A percentile compares a stretch with the other conserved stretches of the same genome.
phyloP scores from a whole-genome alignment of 2,888 invertebrate genomes.

The Phorcus lineatus region DNA sequence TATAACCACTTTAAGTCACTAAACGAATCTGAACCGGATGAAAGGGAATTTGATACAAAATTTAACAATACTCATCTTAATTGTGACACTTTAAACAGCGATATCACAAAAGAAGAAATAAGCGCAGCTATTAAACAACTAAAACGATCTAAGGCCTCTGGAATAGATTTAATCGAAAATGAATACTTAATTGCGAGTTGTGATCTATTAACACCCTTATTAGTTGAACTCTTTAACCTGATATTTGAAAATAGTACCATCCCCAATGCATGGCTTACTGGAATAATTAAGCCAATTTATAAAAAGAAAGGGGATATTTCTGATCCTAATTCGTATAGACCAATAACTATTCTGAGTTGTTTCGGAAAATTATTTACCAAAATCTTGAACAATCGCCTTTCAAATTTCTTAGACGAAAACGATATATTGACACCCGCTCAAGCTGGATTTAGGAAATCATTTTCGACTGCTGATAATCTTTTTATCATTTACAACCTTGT shows the following conservation, averaged over 20 bases:
- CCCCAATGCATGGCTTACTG: slow-evolving; percentile 15
- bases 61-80: no score
- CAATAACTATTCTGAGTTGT: slow-evolving; percentile 7
- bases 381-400: background rate
- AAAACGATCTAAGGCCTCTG: slow-evolving; percentile 19
- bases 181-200: slow-evolving; percentile 24
- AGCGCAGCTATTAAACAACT: background rate
- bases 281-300: slow-evolving; percentile 17
- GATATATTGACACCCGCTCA: background rate
- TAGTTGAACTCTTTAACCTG: slow-evolving; percentile 21
- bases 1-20: no score
- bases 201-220: background rate
- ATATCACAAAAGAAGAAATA: slow-evolving; percentile 24
- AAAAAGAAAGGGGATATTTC: slow-evolving; percentile 21
- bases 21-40: no score
- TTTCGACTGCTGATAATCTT: slow-evolving; percentile 8
- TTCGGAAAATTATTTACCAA: background rate
- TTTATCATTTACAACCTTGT: slow-evolving; percentile 15
- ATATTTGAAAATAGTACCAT: slow-evolving; percentile 26
- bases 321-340: slow-evolving; percentile 26
- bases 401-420: background rate
- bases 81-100: background rate
- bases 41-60: no score
- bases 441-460: slow-evolving; percentile 1
- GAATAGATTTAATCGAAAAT: slow-evolving; percentile 12